phyloP scores from a whole-genome alignment of 35 echinoderm and acorn worm genomes.

The Lytechinus variegatus region DNA sequence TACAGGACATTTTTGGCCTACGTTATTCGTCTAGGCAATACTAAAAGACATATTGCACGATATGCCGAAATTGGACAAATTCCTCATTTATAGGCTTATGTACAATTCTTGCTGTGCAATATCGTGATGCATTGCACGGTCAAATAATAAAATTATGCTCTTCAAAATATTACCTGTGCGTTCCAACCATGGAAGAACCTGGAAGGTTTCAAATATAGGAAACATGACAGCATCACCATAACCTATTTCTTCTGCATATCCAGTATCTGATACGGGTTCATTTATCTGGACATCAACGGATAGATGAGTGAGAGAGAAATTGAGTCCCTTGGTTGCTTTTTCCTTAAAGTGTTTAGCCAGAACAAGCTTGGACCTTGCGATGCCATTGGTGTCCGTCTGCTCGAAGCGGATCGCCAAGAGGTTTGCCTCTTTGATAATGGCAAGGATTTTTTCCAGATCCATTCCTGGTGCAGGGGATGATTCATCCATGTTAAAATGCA shows the following conservation, averaged over 20 bases:
- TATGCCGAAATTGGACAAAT: too few species aligned
- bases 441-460: conserved; percentile 60
- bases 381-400: conserved; percentile 62
- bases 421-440: conserved; percentile 38
- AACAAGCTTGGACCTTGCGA: conserved; percentile 56
- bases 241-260: conserved; percentile 4
- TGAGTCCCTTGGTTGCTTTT: conserved; percentile 68
- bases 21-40: too few species aligned
- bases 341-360: conserved; percentile 63
- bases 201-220: conserved; percentile 69
- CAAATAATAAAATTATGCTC: too few species aligned
- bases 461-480: conserved; percentile 8
- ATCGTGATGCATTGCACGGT: too few species aligned
- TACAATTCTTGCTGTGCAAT: too few species aligned
- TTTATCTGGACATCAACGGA: conserved; percentile 39
- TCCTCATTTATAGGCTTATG: too few species aligned
- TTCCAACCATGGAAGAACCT: conserved; percentile 66
- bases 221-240: conserved; percentile 59
- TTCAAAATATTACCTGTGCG: neutral
- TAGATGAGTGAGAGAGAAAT: conserved; percentile 26
- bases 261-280: conserved; percentile 1
- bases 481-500: too few species aligned
- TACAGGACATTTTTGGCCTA: too few species aligned
- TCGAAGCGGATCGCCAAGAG: conserved; percentile 71
- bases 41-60: too few species aligned